phyloP scores from a whole-genome alignment of 2,113 vertebrate species.

The Nyctibius bracteatus region DNA sequence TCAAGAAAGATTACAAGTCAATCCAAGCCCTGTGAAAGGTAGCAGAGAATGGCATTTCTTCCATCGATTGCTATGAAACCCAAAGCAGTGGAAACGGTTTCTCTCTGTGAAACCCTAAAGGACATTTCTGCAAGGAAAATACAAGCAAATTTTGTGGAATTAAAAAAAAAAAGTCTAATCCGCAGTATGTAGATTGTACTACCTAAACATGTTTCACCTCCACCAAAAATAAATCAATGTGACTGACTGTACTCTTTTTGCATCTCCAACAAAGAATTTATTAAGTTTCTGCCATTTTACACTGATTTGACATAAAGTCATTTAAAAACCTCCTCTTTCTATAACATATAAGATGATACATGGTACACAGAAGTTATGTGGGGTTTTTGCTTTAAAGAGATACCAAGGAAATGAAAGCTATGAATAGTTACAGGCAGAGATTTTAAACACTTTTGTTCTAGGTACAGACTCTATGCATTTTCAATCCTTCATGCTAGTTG shows the following conservation, averaged over 20 bases:
- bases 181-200: conserved; percentile 25
- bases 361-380: not conserved
- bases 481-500: not conserved
- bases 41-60: not conserved
- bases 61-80: not conserved
- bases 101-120: not conserved
- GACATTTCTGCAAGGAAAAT: not conserved
- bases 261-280: conserved; percentile 31
- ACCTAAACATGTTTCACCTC: conserved; percentile 39
- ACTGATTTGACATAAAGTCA: conserved; percentile 5
- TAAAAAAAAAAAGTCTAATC: not conserved
- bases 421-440: not conserved
- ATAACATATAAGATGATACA: not conserved
- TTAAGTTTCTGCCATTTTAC: conserved; percentile 23
- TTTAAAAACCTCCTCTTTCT: not conserved
- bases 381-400: not conserved
- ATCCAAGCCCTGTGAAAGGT: not conserved
- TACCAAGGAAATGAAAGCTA: not conserved
- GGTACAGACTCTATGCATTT: not conserved
- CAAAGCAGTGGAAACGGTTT: not conserved
- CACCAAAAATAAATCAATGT: conserved; percentile 30
- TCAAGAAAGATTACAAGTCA: not conserved
- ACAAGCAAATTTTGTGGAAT: conserved; percentile 11
- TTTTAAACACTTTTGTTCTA: not conserved
- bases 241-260: conserved; percentile 19